Conservation (phyloP, 2,888 invertebrate genomes). For the Pandemis cinnamomeana region DNA sequence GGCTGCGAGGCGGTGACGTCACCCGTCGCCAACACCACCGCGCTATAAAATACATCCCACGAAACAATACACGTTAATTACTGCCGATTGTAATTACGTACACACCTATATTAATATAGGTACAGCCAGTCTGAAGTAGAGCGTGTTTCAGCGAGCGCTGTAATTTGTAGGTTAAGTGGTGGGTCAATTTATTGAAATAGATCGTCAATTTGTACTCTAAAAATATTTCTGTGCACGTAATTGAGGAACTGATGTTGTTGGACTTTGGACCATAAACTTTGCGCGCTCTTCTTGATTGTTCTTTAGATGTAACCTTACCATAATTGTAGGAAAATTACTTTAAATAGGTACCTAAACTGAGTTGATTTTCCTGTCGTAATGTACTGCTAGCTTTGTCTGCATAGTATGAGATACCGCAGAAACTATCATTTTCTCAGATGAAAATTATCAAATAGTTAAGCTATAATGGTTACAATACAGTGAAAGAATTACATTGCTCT, state of each 20-base stretch:
- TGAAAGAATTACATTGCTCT: too few relatives aligned
- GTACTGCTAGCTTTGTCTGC: too few relatives aligned
- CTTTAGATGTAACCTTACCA: too few relatives aligned
- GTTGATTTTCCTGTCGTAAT: background rate
- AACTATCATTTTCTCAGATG: too few relatives aligned
- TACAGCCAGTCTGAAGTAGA: constrained; percentile 12
- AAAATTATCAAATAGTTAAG: too few relatives aligned
- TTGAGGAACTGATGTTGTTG: constrained; percentile 9
- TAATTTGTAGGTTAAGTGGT: constrained; percentile 37
- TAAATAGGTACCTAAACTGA: background rate
- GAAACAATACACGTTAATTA: constrained; percentile 42
- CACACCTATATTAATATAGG: constrained; percentile 14
- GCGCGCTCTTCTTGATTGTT: background rate
- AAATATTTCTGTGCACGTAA: constrained; percentile 18
- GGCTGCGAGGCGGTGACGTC: constrained; percentile 59
- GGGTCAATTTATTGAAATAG: constrained; percentile 32
- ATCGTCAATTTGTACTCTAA: constrained; percentile 12
- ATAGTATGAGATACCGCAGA: too few relatives aligned
- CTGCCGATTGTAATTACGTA: constrained; percentile 33
- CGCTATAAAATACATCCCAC: constrained; percentile 36
- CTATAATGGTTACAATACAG: too few relatives aligned
- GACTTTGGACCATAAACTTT: constrained; percentile 22
- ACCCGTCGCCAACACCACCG: constrained; percentile 45
- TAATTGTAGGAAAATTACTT: too few relatives aligned
- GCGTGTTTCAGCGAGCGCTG: constrained; percentile 26